Evolutionary conservation across 2,113 vertebrate genomes (phyloP).

Genomic region (Psammodynastes pulverulentus): DNA sequence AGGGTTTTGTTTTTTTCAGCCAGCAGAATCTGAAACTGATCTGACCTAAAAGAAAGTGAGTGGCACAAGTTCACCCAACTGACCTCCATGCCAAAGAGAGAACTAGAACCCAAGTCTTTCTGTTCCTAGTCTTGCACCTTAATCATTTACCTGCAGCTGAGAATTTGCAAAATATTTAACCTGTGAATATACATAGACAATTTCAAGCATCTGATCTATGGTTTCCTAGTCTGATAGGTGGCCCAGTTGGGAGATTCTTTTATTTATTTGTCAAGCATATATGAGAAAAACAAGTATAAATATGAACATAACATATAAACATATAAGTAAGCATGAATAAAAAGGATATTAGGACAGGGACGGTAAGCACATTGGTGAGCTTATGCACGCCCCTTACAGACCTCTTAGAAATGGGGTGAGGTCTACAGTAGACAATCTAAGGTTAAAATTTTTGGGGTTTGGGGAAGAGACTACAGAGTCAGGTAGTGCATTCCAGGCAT

Average conservation of each 20-base stretch:
- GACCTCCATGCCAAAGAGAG: not conserved
- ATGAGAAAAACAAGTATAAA: no score
- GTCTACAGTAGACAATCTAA: no score
- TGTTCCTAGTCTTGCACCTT: not conserved
- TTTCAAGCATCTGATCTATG: not conserved
- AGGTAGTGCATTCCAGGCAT: no score
- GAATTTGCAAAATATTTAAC: not conserved
- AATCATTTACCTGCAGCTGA: not conserved
- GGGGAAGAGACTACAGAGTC: no score
- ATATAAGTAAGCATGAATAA: no score
- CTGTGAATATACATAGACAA: not conserved
- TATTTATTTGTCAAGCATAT: no score
- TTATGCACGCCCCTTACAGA: no score
- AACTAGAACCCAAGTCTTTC: not conserved
- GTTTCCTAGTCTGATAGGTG: rapidly evolving
- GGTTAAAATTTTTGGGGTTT: no score
- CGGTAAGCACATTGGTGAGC: no score
- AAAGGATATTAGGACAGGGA: no score
- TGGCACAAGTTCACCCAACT: not conserved
- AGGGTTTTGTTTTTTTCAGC: not conserved
- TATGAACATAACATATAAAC: no score
- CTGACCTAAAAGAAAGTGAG: not conserved
- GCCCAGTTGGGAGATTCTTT: not conserved
- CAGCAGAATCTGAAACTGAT: not conserved
- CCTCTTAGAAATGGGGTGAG: no score